phyloP scores from a whole-genome alignment of 2,113 vertebrate species.

The Zapornia atra region DNA sequence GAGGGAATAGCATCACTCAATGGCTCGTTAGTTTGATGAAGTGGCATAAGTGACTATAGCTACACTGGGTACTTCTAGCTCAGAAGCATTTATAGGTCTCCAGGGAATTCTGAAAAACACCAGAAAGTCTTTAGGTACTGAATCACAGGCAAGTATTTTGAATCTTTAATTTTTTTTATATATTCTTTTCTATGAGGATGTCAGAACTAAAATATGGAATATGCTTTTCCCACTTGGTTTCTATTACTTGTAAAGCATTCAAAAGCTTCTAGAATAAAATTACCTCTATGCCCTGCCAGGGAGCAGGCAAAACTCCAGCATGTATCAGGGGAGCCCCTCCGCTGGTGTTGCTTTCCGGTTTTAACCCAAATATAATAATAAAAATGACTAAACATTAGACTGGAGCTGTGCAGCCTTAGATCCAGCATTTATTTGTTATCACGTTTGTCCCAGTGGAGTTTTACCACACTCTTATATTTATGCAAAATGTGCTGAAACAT shows the following conservation, averaged over 20 bases:
- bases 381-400: conserved; percentile 76
- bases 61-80: conserved; percentile 64
- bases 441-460: conserved; percentile 44
- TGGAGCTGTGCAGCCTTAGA: conserved; percentile 42
- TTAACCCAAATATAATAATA: conserved; percentile 66
- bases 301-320: conserved; percentile 33
- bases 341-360: conserved; percentile 66
- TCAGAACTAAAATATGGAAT: conserved; percentile 79
- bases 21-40: conserved; percentile 84
- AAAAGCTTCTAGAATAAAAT: conserved; percentile 71
- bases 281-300: conserved; percentile 52
- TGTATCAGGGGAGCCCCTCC: conserved; percentile 51
- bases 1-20: conserved; percentile 75
- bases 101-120: conserved; percentile 75
- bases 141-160: conserved; percentile 76
- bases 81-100: conserved; percentile 74
- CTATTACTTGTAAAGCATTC: conserved; percentile 76
- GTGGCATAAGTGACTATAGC: conserved; percentile 69
- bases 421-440: conserved; percentile 66
- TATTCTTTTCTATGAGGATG: conserved; percentile 70
- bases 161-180: conserved; percentile 74
- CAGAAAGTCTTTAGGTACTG: conserved; percentile 73
- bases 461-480: conserved; percentile 48
- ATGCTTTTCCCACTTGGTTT: conserved; percentile 76
- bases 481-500: conserved; percentile 49